Percentiles rank a stretch among this genome's conserved stretches.
Conservation (phyloP, 2,113 vertebrate genomes). For the Accipiter virgatus region DNA sequence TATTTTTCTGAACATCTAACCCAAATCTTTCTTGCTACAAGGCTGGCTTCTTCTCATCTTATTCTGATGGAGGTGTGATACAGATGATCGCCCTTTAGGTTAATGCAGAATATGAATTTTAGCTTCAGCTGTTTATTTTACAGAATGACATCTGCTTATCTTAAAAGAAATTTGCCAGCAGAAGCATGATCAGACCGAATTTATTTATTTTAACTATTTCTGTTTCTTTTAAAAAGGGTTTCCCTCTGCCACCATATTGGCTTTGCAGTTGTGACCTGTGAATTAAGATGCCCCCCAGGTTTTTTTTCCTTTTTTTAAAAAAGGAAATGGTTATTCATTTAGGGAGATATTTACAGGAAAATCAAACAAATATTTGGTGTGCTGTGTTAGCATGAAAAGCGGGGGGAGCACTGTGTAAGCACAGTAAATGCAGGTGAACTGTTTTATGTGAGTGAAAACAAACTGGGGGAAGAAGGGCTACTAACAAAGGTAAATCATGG, state of each 20-base stretch:
- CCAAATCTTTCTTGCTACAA: neutral
- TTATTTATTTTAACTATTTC: neutral
- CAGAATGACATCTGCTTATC: neutral
- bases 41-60: neutral
- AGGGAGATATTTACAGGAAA: neutral
- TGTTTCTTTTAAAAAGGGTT: neutral
- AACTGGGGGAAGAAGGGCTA: neutral
- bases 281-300: neutral
- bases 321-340: neutral
- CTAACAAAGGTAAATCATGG: neutral
- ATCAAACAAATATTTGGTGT: neutral
- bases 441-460: neutral
- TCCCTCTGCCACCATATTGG: neutral
- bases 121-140: neutral
- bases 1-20: neutral
- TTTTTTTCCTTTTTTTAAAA: accelerated
- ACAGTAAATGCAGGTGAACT: neutral
- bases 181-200: neutral
- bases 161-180: neutral
- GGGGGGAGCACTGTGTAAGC: neutral
- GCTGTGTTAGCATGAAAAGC: neutral
- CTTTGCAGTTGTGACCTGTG: neutral
- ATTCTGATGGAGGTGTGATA: neutral
- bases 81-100: neutral
- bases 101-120: neutral